Evolutionary conservation across 1,140 invertebrate species (phyloP), one percentile per base, ranked within the genome.

Genomic region (Cheumatopsyche charites): DNA sequence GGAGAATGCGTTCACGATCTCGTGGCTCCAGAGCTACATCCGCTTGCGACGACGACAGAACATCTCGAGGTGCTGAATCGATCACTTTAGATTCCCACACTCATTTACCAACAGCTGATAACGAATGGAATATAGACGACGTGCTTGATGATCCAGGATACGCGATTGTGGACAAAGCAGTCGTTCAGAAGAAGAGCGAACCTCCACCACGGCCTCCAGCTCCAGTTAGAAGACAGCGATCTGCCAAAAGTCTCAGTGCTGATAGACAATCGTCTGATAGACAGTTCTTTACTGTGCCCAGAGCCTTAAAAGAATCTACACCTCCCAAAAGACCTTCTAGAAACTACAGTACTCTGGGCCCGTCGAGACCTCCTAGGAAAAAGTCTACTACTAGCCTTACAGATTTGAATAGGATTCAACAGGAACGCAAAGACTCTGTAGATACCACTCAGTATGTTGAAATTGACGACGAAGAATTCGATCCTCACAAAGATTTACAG

Each of bases 61-160:
- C 89, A 1, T 91, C 90, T 0, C 86, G 88, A 67, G 90, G 89
- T 0, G 89, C 89, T 2, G 90, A 91, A 63, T 91, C 90, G 0
- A 77, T 88, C 15, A 84, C 79, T 9, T 77, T 85, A 43, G 86
- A 87, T 62, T 82, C 82, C 12, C 80, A 84, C 70, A 77, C 79
- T 19, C 76, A 79, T 47, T 74, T 77, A 4, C 69, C 76, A 13
- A 78, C 80, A 47, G 81, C 84, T 21, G 83, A 81, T 73, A 81
- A 82, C 21, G 80, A 84, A 42, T 76, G 81, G 23, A 82, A 85
- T 68, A 81, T 84, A 74, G 79, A 84, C 75, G 81, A 84, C 71
- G 81, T 82, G 13, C 84, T 86, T 11, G 86, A 88, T 77, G 84
- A 82, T 67, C 87, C 87, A 62, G 89, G 89, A 9, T 91, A 92